Conservation (phyloP, 1,140 invertebrate species). For the Dendroctonus ponderosae region DNA sequence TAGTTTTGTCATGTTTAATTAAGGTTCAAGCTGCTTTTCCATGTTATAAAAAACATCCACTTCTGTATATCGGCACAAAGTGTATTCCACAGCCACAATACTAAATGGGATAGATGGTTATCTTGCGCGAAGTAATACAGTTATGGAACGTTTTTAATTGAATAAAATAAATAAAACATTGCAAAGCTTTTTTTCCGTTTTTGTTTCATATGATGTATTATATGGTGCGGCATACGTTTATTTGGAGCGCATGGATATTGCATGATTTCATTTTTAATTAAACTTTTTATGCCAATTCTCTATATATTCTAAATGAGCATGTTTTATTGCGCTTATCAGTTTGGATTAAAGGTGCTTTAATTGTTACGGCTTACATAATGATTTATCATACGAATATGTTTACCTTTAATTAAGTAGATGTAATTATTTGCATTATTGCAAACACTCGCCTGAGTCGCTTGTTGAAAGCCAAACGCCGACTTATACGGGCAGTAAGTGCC, state of each 20-base stretch:
- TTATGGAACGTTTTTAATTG: conserved; percentile 1
- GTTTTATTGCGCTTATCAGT: not conserved
- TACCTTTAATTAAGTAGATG: not conserved
- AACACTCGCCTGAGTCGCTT: not conserved
- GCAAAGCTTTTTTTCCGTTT: not conserved
- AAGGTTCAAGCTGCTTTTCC: too few species aligned
- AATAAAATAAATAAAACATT: conserved; percentile 5
- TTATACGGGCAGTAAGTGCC: not conserved
- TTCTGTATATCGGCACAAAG: too few species aligned
- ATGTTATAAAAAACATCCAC: too few species aligned
- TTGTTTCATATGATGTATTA: not conserved
- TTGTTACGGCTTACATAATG: not conserved
- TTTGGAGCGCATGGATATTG: not conserved
- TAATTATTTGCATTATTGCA: not conserved
- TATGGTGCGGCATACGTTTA: not conserved
- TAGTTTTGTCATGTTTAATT: too few species aligned
- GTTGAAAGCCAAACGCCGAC: not conserved
- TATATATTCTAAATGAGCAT: not conserved
- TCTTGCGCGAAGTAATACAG: conserved; percentile 1
- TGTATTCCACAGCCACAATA: not conserved
- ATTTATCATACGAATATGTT: not conserved
- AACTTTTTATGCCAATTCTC: conserved; percentile 2
- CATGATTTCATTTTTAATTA: conserved; percentile 6
- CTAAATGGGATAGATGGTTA: conserved; percentile 1
- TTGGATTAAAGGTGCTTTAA: not conserved